Conservation (phyloP, 2,888 invertebrate genomes). For the Apamea anceps region DNA sequence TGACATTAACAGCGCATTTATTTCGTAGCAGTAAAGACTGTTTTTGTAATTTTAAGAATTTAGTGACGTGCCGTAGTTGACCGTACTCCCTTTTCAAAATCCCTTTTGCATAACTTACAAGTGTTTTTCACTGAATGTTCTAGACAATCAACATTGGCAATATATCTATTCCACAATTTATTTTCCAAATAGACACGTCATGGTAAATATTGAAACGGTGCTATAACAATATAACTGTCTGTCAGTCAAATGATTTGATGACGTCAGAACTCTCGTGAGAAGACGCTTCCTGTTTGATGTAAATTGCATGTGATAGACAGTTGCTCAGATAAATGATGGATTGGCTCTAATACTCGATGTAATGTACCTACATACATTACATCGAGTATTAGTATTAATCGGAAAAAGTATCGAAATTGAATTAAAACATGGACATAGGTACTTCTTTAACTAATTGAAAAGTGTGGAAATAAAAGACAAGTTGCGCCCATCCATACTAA, state of each 20-base stretch:
- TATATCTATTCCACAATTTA: slow-evolving; percentile 19
- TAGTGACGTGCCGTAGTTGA: background rate
- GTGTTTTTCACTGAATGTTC: slow-evolving; percentile 12
- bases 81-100: background rate
- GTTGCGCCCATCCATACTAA: background rate
- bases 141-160: background rate
- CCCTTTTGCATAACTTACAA: background rate
- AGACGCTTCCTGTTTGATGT: slow-evolving; percentile 34
- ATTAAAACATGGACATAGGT: slow-evolving; percentile 2
- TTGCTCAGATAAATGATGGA: slow-evolving; percentile 15
- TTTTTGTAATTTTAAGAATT: background rate
- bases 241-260: slow-evolving; percentile 46
- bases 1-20: background rate
- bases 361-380: too few relatives aligned
- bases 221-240: slow-evolving; percentile 50
- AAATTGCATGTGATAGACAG: slow-evolving; percentile 47
- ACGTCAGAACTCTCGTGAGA: slow-evolving; percentile 45
- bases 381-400: too few relatives aligned
- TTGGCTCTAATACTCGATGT: background rate
- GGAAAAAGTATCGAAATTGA: slow-evolving; percentile 3
- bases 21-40: background rate
- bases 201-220: slow-evolving; percentile 45
- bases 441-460: background rate
- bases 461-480: background rate
- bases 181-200: slow-evolving; percentile 43